Base-by-base conservation (phyloP, 2,888 invertebrate genomes). In the Norana najaformis region DNA sequence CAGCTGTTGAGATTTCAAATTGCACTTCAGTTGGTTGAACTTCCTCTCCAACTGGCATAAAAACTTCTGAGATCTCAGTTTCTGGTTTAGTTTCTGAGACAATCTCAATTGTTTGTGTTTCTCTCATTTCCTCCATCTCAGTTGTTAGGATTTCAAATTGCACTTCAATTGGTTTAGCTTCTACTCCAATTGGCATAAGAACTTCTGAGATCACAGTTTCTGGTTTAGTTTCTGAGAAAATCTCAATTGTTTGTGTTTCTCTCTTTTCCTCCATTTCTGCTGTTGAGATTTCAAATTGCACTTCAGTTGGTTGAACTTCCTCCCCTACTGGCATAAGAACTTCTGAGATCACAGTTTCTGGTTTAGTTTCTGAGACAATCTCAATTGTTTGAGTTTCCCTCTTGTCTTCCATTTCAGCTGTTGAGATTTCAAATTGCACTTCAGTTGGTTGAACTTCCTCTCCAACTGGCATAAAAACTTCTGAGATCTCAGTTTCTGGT, bases 401-500 rank as follows among this genome's bases (percentile, higher is more conserved):
- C n/a, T 69, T 83, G 39, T 82, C 35, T 36, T 82, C 89, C 23
- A 88, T 39, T n/a, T 83, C 90, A 90, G 91, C 92, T 69, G 91
- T 92, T 20, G 91, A 89, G 30, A 90, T 83, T 30, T 90, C 85
- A 82, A 89, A 47, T 8, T 88, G 47, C 4, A 89, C 53, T 69
- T 91, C 90, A 20, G 37, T 23, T 1, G 90, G 91, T 83, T 85
- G 16, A 35, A 90, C 47, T 39, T 91, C 90, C 88, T 91, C 90
- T 16, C 85, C 88, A 34, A 47, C 47, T 90, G 83, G 89, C 16
- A 89, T 1, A 0, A 88, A 13, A 5, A 91, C 36, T 53, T 90
- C 91, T 37, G 90, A 90, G 35, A 83, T 69, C 23, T 90, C 47
- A 16, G 89, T 89, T 89, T 91, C 91, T 30, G 88, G 89, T n/a